Percentiles rank a stretch among this genome's conserved stretches.
phyloP scores from a whole-genome alignment of 2,113 vertebrate genomes.

The Zosterops borbonicus region DNA sequence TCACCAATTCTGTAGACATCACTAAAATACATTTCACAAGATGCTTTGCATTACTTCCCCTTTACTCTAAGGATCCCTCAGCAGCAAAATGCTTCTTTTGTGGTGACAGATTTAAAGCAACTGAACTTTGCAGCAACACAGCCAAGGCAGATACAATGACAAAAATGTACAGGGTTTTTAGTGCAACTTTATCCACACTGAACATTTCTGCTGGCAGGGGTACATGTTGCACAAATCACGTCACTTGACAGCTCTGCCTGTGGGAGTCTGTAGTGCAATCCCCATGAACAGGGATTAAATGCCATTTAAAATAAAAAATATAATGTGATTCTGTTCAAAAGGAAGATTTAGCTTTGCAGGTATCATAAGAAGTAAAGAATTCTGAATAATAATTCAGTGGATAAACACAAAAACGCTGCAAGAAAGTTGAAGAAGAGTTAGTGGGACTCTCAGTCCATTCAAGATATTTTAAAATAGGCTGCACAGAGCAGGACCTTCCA shows the following conservation, averaged over 20 bases:
- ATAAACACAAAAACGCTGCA: neutral
- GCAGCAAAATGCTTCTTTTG: neutral
- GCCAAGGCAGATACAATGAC: neutral
- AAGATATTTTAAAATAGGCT: neutral
- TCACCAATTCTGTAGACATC: neutral
- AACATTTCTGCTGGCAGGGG: neutral
- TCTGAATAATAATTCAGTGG: neutral
- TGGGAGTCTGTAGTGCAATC: neutral
- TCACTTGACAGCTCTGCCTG: neutral
- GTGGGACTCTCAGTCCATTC: too few species aligned
- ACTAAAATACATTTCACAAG: neutral
- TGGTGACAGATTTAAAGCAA: neutral
- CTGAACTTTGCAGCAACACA: neutral
- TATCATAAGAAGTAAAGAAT: neutral
- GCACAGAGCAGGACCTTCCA: neutral
- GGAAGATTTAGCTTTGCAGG: neutral
- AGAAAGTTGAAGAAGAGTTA: neutral
- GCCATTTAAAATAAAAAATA: neutral
- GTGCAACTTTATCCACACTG: neutral
- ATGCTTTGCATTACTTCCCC: neutral
- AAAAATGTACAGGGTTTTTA: neutral
- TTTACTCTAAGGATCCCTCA: neutral
- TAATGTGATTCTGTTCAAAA: neutral
- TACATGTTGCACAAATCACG: fast-evolving
- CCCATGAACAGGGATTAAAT: neutral